Evolutionary conservation across 2,113 vertebrate species (phyloP).

Genomic region (Lagopus muta): DNA sequence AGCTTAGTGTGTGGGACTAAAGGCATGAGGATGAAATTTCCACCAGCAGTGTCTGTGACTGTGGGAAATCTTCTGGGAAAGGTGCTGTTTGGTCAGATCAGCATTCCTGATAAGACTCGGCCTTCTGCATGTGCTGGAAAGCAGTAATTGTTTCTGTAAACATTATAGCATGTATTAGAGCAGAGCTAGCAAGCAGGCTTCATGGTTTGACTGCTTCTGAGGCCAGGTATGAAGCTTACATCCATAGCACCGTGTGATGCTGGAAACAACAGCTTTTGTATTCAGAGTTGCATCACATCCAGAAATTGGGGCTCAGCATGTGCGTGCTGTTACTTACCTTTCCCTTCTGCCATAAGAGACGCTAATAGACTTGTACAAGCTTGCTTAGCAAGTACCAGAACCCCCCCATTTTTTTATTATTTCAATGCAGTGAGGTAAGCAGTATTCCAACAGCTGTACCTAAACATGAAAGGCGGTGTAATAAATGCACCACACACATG

Average conservation of each 20-base stretch:
- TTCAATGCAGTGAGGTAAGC: background rate
- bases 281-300: background rate
- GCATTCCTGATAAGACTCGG: background rate
- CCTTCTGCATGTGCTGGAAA: background rate
- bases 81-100: background rate
- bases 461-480: background rate
- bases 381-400: background rate
- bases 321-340: background rate
- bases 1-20: background rate
- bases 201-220: background rate
- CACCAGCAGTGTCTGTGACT: background rate
- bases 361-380: background rate
- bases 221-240: fast-evolving
- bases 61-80: background rate
- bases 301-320: background rate
- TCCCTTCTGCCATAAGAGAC: background rate
- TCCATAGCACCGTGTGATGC: background rate
- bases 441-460: background rate
- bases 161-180: fast-evolving
- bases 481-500: background rate
- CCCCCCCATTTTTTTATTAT: background rate
- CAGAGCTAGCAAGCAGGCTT: background rate
- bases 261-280: background rate
- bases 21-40: background rate
- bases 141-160: background rate